Evolutionary conservation across 2,113 vertebrate genomes (phyloP).

Genomic region (Ceyx margarethae): DNA sequence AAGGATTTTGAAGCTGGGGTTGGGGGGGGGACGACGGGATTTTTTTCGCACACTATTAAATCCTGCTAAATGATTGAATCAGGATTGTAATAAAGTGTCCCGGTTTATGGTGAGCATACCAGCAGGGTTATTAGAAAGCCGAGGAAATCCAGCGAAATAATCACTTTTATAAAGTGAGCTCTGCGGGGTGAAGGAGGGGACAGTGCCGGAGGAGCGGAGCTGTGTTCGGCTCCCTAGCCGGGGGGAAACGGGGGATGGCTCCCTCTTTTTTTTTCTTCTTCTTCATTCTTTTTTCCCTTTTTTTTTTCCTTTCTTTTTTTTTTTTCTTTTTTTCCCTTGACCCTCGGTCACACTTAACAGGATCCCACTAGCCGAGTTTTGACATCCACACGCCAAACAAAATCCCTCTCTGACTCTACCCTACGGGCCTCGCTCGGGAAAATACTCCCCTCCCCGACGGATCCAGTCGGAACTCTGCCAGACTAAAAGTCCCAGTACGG

Average conservation of each 20-base stretch:
- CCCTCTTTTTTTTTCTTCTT: neutral
- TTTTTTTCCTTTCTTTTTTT: no score
- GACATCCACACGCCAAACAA: conserved; percentile 2
- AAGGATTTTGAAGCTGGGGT: neutral
- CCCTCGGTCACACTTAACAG: neutral
- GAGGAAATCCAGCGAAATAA: conserved; percentile 61
- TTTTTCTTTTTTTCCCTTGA: fast-evolving
- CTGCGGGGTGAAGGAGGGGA: conserved; percentile 60
- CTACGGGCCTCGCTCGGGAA: neutral
- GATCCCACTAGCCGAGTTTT: neutral
- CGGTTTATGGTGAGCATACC: conserved; percentile 39
- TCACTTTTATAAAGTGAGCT: conserved; percentile 61
- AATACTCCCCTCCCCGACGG: neutral
- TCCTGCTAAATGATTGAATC: conserved; percentile 67
- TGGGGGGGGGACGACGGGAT: neutral
- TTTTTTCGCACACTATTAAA: conserved; percentile 67
- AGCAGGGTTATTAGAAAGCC: conserved; percentile 48
- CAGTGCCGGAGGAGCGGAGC: conserved; percentile 19
- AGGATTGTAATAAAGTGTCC: conserved; percentile 31
- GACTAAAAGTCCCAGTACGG: neutral
- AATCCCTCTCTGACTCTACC: neutral
- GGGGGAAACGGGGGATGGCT: neutral
- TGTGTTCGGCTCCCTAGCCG: neutral
- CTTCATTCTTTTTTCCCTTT: neutral
- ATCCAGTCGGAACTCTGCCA: neutral